Conservation (phyloP, 2,888 invertebrate genomes). For the Sphaeridia pumilis region DNA sequence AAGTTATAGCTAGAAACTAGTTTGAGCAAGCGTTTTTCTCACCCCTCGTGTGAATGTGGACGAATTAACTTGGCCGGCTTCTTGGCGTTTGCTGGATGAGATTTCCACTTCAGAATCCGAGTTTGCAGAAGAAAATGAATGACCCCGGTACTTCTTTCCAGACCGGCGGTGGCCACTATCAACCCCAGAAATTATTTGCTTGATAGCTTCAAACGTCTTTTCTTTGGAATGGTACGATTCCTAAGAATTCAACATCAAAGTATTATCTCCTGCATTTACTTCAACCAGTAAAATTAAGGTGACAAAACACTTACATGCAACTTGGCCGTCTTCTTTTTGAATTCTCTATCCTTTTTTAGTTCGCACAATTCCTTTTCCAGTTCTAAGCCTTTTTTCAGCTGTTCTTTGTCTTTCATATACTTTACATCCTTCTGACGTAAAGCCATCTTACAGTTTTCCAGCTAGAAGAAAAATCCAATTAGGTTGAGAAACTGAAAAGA, state of each 20-base stretch:
- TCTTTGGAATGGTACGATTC: constrained; percentile 28
- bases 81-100: too few relatives aligned
- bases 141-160: neutral
- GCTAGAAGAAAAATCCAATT: constrained; percentile 15
- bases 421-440: constrained; percentile 21
- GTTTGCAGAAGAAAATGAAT: constrained; percentile 16
- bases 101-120: constrained; percentile 31
- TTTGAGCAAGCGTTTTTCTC: too few relatives aligned
- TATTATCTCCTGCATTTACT: too few relatives aligned
- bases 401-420: constrained; percentile 26
- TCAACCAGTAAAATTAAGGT: too few relatives aligned
- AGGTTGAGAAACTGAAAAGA: too few relatives aligned
- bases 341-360: constrained; percentile 19
- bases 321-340: constrained; percentile 27
- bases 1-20: too few relatives aligned
- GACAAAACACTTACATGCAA: constrained; percentile 16
- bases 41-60: too few relatives aligned
- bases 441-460: constrained; percentile 23
- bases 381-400: constrained; percentile 26
- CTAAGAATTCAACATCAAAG: constrained; percentile 14
- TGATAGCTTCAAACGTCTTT: constrained; percentile 25
- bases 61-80: too few relatives aligned
- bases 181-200: constrained; percentile 18
- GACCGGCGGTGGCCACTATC: constrained; percentile 1
- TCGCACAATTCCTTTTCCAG: constrained; percentile 26